These are phyloP conservation scores for Scytalopus superciliaris DNA, from an alignment of 2,113 vertebrate genomes.

Conservation along the genomic window DNA sequence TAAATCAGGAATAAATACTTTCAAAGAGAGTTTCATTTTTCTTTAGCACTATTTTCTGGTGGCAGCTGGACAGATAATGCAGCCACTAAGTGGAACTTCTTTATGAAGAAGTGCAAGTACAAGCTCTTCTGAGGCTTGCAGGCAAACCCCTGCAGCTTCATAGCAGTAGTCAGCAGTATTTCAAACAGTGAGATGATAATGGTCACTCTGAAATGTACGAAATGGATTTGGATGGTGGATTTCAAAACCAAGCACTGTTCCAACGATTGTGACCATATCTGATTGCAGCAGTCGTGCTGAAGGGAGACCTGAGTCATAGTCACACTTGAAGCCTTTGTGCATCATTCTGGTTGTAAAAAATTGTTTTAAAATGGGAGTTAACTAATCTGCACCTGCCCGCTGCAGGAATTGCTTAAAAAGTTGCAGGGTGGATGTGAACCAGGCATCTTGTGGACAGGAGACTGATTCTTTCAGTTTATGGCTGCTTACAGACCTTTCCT, in stretches of 20 bases:
- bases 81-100: background rate
- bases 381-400: background rate
- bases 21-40: constrained; percentile 16
- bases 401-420: background rate
- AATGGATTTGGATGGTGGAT: background rate
- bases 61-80: constrained; percentile 22
- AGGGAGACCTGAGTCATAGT: background rate
- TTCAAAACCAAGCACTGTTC: background rate
- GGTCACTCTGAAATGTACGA: constrained; percentile 30
- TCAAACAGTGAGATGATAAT: constrained; percentile 18
- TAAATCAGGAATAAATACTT: constrained; percentile 51
- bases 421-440: background rate
- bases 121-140: constrained; percentile 23
- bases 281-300: background rate
- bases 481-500: background rate
- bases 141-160: constrained; percentile 32
- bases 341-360: background rate
- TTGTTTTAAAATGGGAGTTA: background rate
- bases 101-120: constrained; percentile 30
- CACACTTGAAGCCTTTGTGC: background rate
- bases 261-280: background rate
- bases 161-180: constrained; percentile 16
- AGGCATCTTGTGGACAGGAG: background rate
- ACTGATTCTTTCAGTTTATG: background rate
- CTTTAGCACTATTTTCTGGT: constrained; percentile 11